Conservation (phyloP, 2,797 vertebrate genomes). For the Trematomus bernacchii region DNA sequence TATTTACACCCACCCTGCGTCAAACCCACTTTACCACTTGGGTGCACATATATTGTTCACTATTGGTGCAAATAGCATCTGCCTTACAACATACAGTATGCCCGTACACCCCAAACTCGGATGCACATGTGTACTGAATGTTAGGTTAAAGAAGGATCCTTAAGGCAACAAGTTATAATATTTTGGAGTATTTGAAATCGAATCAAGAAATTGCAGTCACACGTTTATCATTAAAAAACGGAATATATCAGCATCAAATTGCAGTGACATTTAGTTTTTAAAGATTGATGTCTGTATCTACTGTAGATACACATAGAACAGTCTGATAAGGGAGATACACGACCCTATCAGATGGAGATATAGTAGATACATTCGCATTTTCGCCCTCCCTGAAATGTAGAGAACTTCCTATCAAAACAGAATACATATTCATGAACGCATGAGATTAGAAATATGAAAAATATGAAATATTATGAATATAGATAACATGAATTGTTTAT, state of each 20-base stretch:
- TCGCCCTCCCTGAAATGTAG: constrained; percentile 1
- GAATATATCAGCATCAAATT: neutral
- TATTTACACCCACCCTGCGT: no score
- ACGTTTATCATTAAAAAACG: neutral
- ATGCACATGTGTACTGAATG: neutral
- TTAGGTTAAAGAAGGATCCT: neutral
- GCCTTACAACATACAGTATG: neutral
- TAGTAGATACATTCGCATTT: neutral
- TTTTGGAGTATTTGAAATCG: neutral
- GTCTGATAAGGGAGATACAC: neutral
- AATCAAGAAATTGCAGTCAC: neutral
- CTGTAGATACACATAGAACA: neutral
- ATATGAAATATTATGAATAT: constrained; percentile 44
- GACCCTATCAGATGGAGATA: constrained; percentile 4
- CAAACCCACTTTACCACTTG: no score
- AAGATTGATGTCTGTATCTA: neutral
- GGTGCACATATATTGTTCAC: no score
- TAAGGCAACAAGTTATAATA: neutral
- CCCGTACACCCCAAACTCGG: neutral
- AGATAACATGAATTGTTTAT: constrained; percentile 58
- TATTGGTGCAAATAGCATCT: no score
- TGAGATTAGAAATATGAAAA: constrained; percentile 30
- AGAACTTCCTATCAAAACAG: constrained; percentile 28
- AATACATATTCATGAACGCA: constrained; percentile 36
- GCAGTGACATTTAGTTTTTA: neutral